Conservation (phyloP, 2,797 vertebrate species). For the Silurus aristotelis region DNA sequence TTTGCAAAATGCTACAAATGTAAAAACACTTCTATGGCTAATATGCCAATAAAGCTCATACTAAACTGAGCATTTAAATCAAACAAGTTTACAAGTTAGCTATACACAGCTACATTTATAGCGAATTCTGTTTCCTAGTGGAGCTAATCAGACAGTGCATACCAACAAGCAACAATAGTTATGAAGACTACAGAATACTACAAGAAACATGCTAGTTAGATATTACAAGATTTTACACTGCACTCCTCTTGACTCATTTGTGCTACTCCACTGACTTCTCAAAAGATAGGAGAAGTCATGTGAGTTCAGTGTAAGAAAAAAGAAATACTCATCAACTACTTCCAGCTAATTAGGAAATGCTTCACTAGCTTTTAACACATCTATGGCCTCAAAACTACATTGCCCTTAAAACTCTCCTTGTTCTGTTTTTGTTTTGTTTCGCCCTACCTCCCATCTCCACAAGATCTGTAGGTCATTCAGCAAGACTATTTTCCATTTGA, state of each 20-base stretch:
- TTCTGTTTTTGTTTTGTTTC: constrained; percentile 39
- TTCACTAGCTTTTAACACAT: constrained; percentile 29
- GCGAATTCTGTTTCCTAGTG: neutral
- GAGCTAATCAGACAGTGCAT: neutral
- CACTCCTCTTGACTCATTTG: constrained; percentile 12
- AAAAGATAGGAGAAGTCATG: neutral
- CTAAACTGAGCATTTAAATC: neutral
- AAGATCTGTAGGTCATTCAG: constrained; percentile 23
- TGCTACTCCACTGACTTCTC: constrained; percentile 26
- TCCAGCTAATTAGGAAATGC: constrained; percentile 44
- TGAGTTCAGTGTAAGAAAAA: constrained; percentile 20
- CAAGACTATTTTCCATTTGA: constrained; percentile 34
- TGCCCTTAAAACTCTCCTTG: neutral
- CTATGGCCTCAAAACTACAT: neutral
- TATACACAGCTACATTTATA: neutral
- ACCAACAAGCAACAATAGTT: neutral
- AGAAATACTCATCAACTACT: neutral
- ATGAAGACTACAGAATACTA: neutral
- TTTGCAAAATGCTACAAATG: neutral
- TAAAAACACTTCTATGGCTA: neutral
- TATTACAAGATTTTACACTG: neutral
- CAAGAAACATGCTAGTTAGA: neutral
- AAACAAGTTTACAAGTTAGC: neutral
- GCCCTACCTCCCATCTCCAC: constrained; percentile 23
- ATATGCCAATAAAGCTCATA: neutral